Conservation (phyloP, 1,140 invertebrate species). For the Uloborus diversus region DNA sequence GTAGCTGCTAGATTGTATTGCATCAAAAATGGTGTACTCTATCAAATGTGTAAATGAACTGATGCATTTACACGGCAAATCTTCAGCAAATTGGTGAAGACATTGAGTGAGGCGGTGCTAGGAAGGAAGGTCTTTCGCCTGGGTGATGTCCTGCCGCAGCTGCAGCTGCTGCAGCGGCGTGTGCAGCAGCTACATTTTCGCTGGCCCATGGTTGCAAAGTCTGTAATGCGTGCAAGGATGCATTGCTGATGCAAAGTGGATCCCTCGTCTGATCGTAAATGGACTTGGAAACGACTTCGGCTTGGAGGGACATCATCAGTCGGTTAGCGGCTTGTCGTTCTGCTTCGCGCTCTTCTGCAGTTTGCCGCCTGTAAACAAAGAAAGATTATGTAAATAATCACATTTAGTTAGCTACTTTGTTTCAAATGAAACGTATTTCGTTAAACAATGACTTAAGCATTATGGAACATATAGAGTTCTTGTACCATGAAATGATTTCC, state of each 20-base stretch:
- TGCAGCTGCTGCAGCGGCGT: conserved; percentile 35
- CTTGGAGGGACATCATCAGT: conserved; percentile 93
- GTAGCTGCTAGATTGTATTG: no score
- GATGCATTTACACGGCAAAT: no score
- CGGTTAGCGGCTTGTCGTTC: conserved; percentile 95
- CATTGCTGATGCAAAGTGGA: conserved; percentile 68
- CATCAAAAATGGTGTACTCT: no score
- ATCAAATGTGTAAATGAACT: no score
- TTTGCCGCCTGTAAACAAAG: conserved; percentile 84
- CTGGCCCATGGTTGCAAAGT: conserved; percentile 90
- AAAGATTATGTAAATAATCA: no score
- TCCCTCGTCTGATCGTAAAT: conserved; percentile 69
- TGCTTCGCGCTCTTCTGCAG: conserved; percentile 95
- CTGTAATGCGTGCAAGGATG: conserved; percentile 79
- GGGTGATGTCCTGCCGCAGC: conserved; percentile 30
- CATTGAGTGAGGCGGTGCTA: conserved; percentile 53
- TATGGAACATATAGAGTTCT: no score
- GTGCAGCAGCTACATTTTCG: conserved; percentile 48
- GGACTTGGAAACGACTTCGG: conserved; percentile 89
- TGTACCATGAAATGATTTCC: no score
- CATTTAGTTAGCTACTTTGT: no score
- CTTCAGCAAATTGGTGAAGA: conserved; percentile 60
- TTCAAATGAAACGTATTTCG: no score
- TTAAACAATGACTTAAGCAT: no score
- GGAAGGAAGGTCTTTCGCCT: conserved; percentile 34